These are phyloP conservation scores for Litocranius walleri DNA, from an alignment of 2,113 vertebrate species.

Conservation along the genomic window DNA sequence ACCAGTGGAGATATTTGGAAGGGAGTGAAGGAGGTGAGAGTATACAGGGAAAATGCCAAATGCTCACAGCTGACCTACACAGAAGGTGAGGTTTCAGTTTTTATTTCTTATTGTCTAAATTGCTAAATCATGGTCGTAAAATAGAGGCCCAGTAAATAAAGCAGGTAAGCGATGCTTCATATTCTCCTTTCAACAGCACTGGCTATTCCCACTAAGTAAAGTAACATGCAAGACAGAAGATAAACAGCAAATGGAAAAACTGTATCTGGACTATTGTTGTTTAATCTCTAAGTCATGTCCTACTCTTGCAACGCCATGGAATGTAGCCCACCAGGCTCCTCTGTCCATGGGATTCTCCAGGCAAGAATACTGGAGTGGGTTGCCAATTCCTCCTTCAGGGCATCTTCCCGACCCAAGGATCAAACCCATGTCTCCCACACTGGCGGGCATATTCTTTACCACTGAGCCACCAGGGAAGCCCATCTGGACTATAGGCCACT, in stretches of 20 bases:
- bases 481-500: background rate
- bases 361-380: background rate
- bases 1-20: background rate
- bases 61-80: background rate
- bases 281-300: background rate
- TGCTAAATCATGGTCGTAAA: accelerated
- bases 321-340: background rate
- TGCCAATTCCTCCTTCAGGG: background rate
- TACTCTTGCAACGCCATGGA: background rate
- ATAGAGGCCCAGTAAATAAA: background rate
- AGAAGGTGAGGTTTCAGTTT: too few species aligned
- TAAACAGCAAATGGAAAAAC: background rate
- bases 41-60: too few species aligned
- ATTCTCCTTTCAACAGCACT: background rate
- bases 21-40: background rate
- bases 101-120: background rate
- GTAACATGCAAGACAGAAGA: background rate
- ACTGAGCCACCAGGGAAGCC: background rate
- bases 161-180: background rate
- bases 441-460: background rate
- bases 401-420: background rate
- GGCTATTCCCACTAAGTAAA: background rate
- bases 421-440: background rate
- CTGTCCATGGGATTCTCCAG: background rate
- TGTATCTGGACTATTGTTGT: accelerated